Base-by-base conservation (phyloP, 2,888 invertebrate genomes). In the Leptopilina syphax region DNA sequence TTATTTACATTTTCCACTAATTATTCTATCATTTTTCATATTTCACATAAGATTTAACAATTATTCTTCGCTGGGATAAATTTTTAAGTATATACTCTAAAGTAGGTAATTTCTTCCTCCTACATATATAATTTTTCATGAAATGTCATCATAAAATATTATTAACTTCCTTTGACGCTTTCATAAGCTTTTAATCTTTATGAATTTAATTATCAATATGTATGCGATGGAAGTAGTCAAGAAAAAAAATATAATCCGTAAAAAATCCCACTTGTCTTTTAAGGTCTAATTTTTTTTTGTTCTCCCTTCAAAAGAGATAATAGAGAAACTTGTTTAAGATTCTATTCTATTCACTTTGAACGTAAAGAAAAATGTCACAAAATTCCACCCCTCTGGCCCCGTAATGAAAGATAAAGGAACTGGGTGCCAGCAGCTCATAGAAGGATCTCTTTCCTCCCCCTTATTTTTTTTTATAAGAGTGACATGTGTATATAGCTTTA, bases 341-440 rank as follows among this genome's bases (percentile, higher is more conserved):
- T 63, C 18, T 63, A 60, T 68, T 68, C 54, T 50, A 47, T 70
- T 70, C 27, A 54, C 50, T 54, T 9, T 27, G 50, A 68, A 27
- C 24, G 7, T 27, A 27, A 70, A 54, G 54, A 70, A 54, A 27
- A 70, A 70, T 70, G 18, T 70, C 27, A 70, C 13, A 70, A 70
- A 34, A 70, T 50, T 70, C 8, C 27, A 70, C 70, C 50, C 70
- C 50, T 34, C 34, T n/a, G 6, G 3, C 12, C 50, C 24, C 13
- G 24, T 70, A 70, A 70, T 70, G 50, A 50, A 70, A 70, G 70
- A 54, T 70, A 54, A 70, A 54, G 27, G 68, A 57, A 77, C 76
- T 70, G 78, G 63, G 76, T 78, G 65, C 67, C 78, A 80, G 78
- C 76, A 82, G 80, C 24, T 68, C 27, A 79, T 76, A 78, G 77